phyloP scores from a whole-genome alignment of 2,888 invertebrate genomes.

The Anthoptus insignis region DNA sequence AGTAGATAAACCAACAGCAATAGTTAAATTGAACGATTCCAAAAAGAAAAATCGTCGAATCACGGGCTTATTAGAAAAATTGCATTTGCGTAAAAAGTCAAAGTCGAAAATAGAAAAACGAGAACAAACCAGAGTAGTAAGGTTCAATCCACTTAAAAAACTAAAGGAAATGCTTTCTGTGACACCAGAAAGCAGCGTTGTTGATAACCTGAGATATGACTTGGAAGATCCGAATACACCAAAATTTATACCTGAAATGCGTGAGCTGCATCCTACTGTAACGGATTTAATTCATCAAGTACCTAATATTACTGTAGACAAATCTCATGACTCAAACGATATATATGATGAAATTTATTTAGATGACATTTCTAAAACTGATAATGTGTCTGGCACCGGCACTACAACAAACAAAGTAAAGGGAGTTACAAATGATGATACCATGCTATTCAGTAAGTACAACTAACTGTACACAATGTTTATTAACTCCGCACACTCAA shows the following conservation, averaged over 20 bases:
- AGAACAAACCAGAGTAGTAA: slow-evolving; percentile 50
- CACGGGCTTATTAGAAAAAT: slow-evolving; percentile 38
- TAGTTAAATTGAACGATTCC: slow-evolving; percentile 51
- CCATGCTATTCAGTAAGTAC: slow-evolving; percentile 8
- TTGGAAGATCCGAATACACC: slow-evolving; percentile 50
- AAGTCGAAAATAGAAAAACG: slow-evolving; percentile 48
- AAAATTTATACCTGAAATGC: neutral
- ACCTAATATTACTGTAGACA: slow-evolving; percentile 59
- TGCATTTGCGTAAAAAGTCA: slow-evolving; percentile 49
- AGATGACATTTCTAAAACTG: neutral
- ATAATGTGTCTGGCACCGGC: neutral
- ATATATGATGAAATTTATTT: slow-evolving; percentile 4
- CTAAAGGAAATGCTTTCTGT: slow-evolving; percentile 59
- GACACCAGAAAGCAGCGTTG: slow-evolving; percentile 36
- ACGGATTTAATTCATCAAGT: slow-evolving; percentile 60
- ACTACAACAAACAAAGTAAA: neutral
- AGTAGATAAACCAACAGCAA: slow-evolving; percentile 56
- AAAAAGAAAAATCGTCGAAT: slow-evolving; percentile 43
- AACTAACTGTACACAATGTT: no score
- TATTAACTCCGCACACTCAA: no score
- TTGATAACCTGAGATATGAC: slow-evolving; percentile 48
- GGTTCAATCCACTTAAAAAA: slow-evolving; percentile 63
- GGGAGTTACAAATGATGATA: neutral
- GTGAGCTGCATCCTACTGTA: slow-evolving; percentile 38
- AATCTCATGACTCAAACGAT: neutral